phyloP scores from a whole-genome alignment of 2,113 vertebrate genomes.

The Maccullochella peelii region DNA sequence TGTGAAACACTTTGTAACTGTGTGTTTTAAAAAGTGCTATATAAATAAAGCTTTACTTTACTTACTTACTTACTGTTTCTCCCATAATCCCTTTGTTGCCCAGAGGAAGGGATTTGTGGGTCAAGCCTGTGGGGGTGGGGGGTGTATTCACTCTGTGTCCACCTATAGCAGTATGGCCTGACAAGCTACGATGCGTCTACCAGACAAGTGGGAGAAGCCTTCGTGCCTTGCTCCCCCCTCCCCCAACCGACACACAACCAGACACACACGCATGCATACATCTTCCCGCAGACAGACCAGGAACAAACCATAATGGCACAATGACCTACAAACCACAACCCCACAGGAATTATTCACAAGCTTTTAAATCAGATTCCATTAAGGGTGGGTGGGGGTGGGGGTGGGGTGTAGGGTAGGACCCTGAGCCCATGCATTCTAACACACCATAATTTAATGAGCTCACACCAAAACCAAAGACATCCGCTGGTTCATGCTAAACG shows the following conservation, averaged over 20 bases:
- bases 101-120: constrained; percentile 73
- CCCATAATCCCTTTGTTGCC: constrained; percentile 73
- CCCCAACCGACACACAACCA: constrained; percentile 25
- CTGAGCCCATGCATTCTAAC: constrained; percentile 34
- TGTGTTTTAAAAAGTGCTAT: too few relatives aligned
- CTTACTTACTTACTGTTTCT: too few relatives aligned
- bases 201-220: constrained; percentile 50
- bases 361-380: constrained; percentile 74
- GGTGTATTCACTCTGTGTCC: constrained; percentile 38
- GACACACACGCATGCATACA: constrained; percentile 36
- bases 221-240: constrained; percentile 27
- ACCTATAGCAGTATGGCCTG: constrained; percentile 25
- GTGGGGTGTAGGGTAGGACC: too few relatives aligned
- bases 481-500: constrained; percentile 16
- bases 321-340: constrained; percentile 81
- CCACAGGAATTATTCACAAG: constrained; percentile 73
- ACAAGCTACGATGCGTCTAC: constrained; percentile 29
- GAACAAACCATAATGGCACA: constrained; percentile 71
- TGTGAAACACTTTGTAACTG: too few relatives aligned
- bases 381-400: constrained; percentile 25
- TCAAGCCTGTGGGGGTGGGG: constrained; percentile 56
- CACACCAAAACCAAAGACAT: constrained; percentile 42
- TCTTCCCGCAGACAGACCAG: constrained; percentile 69
- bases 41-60: too few relatives aligned
- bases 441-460: constrained; percentile 52